A percentile compares a stretch with the other conserved stretches of the same genome.
phyloP scores from a whole-genome alignment of 1,140 invertebrate species.

The Ostrea edulis region DNA sequence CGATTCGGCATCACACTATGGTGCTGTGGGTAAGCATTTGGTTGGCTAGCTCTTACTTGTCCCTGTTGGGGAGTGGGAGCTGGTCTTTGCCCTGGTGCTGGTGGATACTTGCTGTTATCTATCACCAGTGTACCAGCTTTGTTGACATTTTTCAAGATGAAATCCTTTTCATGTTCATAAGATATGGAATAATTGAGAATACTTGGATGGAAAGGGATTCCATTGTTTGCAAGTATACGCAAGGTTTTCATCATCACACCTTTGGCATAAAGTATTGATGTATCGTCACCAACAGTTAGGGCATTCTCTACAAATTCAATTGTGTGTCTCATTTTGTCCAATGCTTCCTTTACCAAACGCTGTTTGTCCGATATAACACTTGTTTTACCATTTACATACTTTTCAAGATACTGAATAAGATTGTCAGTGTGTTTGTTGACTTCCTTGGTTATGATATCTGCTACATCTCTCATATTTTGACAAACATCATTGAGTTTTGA shows the following conservation, averaged over 20 bases:
- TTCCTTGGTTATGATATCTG: constrained; percentile 84
- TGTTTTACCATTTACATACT: constrained; percentile 54
- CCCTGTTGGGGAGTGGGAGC: constrained; percentile 47
- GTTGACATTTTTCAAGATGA: constrained; percentile 65
- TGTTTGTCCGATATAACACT: constrained; percentile 55
- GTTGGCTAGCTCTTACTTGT: constrained; percentile 55
- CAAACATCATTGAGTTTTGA: constrained; percentile 50
- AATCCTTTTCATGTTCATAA: constrained; percentile 69
- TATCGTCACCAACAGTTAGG: constrained; percentile 57
- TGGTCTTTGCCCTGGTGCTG: constrained; percentile 48
- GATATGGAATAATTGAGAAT: constrained; percentile 72
- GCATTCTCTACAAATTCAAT: constrained; percentile 60
- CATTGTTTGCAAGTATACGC: constrained; percentile 57
- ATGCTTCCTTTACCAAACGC: constrained; percentile 49
- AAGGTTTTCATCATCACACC: constrained; percentile 79
- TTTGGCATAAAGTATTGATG: constrained; percentile 86
- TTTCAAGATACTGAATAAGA: constrained; percentile 54
- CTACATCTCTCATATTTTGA: constrained; percentile 49
- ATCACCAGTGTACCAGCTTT: constrained; percentile 70
- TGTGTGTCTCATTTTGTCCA: constrained; percentile 55
- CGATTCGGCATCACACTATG: constrained; percentile 21
- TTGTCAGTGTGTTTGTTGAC: constrained; percentile 83
- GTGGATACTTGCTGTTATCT: constrained; percentile 61
- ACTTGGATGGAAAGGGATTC: constrained; percentile 74
- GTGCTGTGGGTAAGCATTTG: constrained; percentile 50